A percentile compares a stretch with the other conserved stretches of the same genome.
Conservation (phyloP, 2,113 vertebrate species). For the Dryoscopus gambensis region DNA sequence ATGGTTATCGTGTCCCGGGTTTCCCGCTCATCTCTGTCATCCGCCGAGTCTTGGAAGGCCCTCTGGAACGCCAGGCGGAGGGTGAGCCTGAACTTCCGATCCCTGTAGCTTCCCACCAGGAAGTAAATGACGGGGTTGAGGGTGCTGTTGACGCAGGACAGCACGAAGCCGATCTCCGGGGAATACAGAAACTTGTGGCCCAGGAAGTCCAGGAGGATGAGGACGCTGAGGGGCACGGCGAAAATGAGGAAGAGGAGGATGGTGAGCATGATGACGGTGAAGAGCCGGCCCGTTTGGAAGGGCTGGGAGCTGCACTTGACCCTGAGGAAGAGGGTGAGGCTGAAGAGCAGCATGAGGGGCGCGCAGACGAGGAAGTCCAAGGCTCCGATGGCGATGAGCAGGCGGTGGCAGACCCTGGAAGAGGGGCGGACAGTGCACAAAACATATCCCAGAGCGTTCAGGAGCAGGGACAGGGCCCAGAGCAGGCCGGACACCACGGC, state of each 20-base stretch:
- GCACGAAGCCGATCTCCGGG: conserved; percentile 11
- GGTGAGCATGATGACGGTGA: conserved; percentile 21
- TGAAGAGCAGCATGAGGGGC: conserved; percentile 49
- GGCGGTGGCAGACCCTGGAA: not conserved
- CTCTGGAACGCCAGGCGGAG: conserved; percentile 51
- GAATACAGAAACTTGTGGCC: conserved; percentile 51
- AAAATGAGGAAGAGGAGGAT: conserved; percentile 57
- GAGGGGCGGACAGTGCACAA: rapidly evolving
- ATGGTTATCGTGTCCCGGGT: not conserved
- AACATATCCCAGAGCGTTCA: not conserved
- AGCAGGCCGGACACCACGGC: not conserved
- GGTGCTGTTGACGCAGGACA: conserved; percentile 42
- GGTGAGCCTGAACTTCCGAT: not conserved
- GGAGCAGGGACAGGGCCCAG: conserved; percentile 30
- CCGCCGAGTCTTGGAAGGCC: conserved; percentile 40
- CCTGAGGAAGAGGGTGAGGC: conserved; percentile 37
- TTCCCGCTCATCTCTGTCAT: conserved; percentile 38
- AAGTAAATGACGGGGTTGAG: conserved; percentile 61
- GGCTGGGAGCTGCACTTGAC: conserved; percentile 24
- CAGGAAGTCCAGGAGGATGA: conserved; percentile 49
- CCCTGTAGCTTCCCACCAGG: conserved; percentile 57
- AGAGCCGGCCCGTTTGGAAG: not conserved
- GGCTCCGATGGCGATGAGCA: not conserved
- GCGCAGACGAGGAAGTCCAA: conserved; percentile 36
- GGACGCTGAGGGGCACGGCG: not conserved